These are phyloP conservation scores for Argentina silus DNA, from an alignment of 2,797 vertebrate genomes.

Conservation along the genomic window DNA sequence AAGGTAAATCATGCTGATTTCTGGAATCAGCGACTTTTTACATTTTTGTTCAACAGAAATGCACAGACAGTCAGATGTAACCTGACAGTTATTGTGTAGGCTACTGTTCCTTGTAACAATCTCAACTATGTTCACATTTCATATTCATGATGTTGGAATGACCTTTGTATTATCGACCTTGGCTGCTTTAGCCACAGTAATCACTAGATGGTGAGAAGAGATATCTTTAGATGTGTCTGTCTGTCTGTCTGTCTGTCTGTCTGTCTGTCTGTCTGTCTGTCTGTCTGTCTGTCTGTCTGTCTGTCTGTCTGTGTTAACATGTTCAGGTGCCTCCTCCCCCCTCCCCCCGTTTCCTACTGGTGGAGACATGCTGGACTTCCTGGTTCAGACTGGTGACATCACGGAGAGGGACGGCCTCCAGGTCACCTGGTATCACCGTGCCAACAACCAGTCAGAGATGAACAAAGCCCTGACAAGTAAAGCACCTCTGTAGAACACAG, in stretches of 20 bases:
- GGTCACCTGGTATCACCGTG: slow-evolving; percentile 83
- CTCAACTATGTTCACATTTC: not conserved
- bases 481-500: no score
- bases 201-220: not conserved
- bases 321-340: slow-evolving; percentile 35
- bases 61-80: no score
- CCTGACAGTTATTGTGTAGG: not conserved
- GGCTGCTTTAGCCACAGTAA: not conserved
- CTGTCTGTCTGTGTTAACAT: not conserved
- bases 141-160: not conserved
- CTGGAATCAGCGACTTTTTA: no score
- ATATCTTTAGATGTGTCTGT: not conserved
- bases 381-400: slow-evolving; percentile 75
- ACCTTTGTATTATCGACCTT: not conserved
- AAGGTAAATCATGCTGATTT: not conserved
- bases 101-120: not conserved
- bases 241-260: not conserved
- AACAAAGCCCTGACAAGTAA: slow-evolving; percentile 77
- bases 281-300: not conserved
- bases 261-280: not conserved
- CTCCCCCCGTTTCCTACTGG: slow-evolving; percentile 59
- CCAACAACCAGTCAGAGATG: slow-evolving; percentile 80
- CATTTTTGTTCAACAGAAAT: no score
- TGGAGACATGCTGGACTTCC: slow-evolving; percentile 84
- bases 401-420: slow-evolving; percentile 74